phyloP scores from a whole-genome alignment of 2,888 invertebrate species.

The Desoria tigrina region DNA sequence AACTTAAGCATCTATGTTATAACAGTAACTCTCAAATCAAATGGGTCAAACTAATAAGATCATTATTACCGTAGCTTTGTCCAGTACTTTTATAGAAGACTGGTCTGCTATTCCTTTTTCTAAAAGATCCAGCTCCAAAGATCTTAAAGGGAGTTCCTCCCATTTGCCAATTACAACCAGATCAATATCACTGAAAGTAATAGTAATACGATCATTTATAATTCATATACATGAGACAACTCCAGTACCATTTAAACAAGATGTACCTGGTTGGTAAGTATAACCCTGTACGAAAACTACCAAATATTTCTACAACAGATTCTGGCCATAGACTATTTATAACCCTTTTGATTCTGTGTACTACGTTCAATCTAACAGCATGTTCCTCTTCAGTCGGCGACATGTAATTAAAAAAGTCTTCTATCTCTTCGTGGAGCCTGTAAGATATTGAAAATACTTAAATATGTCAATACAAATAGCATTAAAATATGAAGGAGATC shows the following conservation, averaged over 20 bases:
- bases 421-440: constrained; percentile 95
- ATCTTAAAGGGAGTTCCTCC: constrained; percentile 86
- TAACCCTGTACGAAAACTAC: constrained; percentile 94
- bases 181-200: constrained; percentile 69
- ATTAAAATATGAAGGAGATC: constrained; percentile 8
- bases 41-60: no score
- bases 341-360: constrained; percentile 82
- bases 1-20: no score
- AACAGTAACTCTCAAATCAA: no score
- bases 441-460: no score
- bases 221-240: no score
- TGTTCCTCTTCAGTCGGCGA: constrained; percentile 90
- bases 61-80: constrained; percentile 81
- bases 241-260: constrained; percentile 29
- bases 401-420: constrained; percentile 94
- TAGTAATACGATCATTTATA: no score
- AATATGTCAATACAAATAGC: neutral
- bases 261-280: constrained; percentile 89
- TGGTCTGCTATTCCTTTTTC: constrained; percentile 86
- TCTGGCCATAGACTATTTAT: constrained; percentile 88
- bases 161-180: constrained; percentile 76
- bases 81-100: constrained; percentile 89
- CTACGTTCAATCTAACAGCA: constrained; percentile 82
- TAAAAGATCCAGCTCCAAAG: constrained; percentile 85
- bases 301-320: constrained; percentile 94